Evolutionary conservation across 37 sponge, comb jelly and placozoan genomes (phyloP), one percentile per base, ranked within the genome.

Genomic region (Halichondria panicea): DNA sequence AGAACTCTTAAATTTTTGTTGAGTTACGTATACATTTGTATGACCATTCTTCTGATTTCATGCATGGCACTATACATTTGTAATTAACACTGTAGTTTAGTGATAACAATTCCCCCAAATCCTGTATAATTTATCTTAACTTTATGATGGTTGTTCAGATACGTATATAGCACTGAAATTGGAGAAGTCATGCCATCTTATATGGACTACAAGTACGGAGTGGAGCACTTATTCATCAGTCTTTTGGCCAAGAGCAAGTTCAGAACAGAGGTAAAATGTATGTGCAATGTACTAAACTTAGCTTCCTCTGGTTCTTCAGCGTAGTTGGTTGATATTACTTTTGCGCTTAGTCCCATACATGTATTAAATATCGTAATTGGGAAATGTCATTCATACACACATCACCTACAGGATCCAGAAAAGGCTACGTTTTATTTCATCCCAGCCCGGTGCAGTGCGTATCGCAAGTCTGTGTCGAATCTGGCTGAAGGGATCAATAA

Each of bases 181-280:
- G 92, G 92, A 39, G 19, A 18, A 24, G 42, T 82, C 40, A 82
- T 91, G 74, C 82, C 74, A 37, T 78, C 83, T 5, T 38, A 46
- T 19, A 45, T 73, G 24, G 92, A 87, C 75, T 91, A 91, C 75
- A 91, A 91, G 45, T 87, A 91, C 74, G 92, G 92, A 56, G 92
- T 91, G 39, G 92, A 91, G 56, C 53, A 82, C 22, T 63, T 91
- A 13, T 91, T 91, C 72, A 86, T 91, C 27, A 34, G 55, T 46
- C 63, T 91, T 9, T 73, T 91, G 37, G 32, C 68, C 7, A 63
- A 72, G 55, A 86, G 87, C 87, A 78, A 66, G 65, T 86, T 86
- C 48, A 72, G 68, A 42, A 86, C 87, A 60, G 37, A 19, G 41
- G 87, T 86, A 43, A 27, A 68, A n/a, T 4, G 50, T 42, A 6